These are phyloP conservation scores for Dipus sagitta DNA, from an alignment of 2,797 vertebrate species.

Conservation along the genomic window DNA sequence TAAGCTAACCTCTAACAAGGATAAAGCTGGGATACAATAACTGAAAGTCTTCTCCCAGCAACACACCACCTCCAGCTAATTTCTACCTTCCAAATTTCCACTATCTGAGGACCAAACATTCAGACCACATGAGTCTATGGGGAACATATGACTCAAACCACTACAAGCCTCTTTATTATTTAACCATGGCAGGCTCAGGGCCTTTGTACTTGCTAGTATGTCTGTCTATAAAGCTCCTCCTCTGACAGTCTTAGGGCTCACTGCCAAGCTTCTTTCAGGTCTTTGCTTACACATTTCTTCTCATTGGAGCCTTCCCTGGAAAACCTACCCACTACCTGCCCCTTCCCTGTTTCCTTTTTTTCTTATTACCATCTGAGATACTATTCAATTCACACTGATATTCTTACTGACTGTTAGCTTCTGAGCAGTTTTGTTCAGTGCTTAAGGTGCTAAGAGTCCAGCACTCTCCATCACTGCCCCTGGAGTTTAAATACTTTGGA, in stretches of 20 bases:
- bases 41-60: no score
- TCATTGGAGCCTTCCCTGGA: background rate
- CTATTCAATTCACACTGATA: background rate
- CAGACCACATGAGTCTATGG: no score
- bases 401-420: background rate
- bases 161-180: background rate
- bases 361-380: background rate
- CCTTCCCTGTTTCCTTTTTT: background rate
- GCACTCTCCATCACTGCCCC: background rate
- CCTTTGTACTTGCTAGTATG: background rate
- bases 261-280: background rate
- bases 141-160: no score
- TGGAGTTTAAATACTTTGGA: background rate
- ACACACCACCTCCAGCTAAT: no score
- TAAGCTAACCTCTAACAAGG: no score
- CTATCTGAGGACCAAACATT: no score
- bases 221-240: background rate
- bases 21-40: no score
- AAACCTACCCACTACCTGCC: background rate
- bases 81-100: no score
- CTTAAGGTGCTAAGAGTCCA: no score
- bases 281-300: background rate
- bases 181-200: background rate
- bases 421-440: background rate
- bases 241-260: background rate